Percentiles rank a stretch among this genome's conserved stretches.
Evolutionary conservation across 2,797 vertebrate species (phyloP).

Genomic region (Gouania willdenowi): DNA sequence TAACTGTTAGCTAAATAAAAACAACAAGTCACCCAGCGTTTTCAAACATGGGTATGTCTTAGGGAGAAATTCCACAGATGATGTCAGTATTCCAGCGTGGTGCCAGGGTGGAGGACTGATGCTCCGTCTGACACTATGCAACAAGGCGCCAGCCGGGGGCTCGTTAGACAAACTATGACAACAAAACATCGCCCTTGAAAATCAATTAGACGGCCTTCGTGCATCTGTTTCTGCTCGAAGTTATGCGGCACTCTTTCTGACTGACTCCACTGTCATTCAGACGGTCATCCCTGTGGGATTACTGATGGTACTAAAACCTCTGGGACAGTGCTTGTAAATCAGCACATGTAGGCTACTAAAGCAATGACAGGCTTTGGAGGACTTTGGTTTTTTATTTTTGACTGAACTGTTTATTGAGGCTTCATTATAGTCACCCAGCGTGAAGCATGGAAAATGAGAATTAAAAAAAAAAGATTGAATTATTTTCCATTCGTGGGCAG

Average conservation of each 20-base stretch:
- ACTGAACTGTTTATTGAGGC: constrained; percentile 63
- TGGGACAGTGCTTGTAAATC: constrained; percentile 75
- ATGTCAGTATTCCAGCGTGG: constrained; percentile 47
- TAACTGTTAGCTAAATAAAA: no score
- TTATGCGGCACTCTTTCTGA: constrained; percentile 53
- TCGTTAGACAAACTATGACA: constrained; percentile 79
- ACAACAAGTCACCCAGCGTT: constrained; percentile 13
- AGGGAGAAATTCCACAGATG: constrained; percentile 45
- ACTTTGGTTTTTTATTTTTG: constrained; percentile 60
- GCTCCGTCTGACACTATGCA: constrained; percentile 38
- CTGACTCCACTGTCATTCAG: constrained; percentile 53
- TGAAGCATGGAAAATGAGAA: constrained; percentile 37
- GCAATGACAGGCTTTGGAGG: constrained; percentile 68
- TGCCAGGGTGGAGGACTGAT: constrained; percentile 16
- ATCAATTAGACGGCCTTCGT: constrained; percentile 72
- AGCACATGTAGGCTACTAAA: constrained; percentile 60
- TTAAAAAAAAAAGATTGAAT: no score
- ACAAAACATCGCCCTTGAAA: constrained; percentile 76
- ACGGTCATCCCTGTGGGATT: constrained; percentile 65
- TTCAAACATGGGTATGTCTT: constrained; percentile 33
- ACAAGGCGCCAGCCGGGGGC: constrained; percentile 65
- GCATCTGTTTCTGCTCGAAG: constrained; percentile 76
- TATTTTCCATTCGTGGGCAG: constrained; percentile 33
- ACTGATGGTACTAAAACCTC: constrained; percentile 65
- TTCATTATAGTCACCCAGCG: constrained; percentile 52